Evolutionary conservation across 2,888 invertebrate species (phyloP), one percentile per base, ranked within the genome.

Genomic region (Julus scandinavius): DNA sequence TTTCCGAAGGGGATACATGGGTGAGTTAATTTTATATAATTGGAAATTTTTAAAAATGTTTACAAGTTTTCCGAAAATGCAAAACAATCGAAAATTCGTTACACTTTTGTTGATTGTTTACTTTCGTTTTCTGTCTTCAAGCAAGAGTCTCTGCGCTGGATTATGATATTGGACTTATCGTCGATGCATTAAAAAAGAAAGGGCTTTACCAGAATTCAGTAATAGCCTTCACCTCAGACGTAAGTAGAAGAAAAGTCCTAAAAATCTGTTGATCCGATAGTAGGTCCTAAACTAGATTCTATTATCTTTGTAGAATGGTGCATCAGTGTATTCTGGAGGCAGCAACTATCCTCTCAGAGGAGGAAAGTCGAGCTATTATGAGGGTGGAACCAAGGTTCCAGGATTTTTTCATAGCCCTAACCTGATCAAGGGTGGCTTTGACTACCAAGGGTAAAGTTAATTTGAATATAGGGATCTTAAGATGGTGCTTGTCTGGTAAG

Each of bases 151-250:
- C 92, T 13, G 92, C 92, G n/a, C 91, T 93, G 92, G 93, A 93
- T 90, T 92, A 92, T 87, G 92, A 92, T 1, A 91, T 93, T 9
- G 93, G 92, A 13, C 91, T 91, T 86, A 91, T 93, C 13, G 92
- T 93, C 2, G 89, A 90, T 11, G 91, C 91, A 45, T 90, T 93
- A 89, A 92, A 92, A 89, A 89, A 90, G 13, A 91, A 90, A 29
- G 92, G 92, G 40, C 90, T 92, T 85, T 92, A 92, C 91, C 91
- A 93, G 29, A 92, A 93, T 90, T 93, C 93, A 4, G 89, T 93
- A 11, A 91, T 93, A 49, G 91, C 93, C 3, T 93, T 93, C 90
- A 93, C 93, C n/a, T 93, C 93, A 89, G 93, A 93, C 91, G 93
- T 93, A 89, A 90, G 91, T 89, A 63, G n/a, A 17, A 2, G 58